These are phyloP conservation scores for Melopsittacus undulatus DNA, from an alignment of 2,797 vertebrate species.

Conservation along the genomic window DNA sequence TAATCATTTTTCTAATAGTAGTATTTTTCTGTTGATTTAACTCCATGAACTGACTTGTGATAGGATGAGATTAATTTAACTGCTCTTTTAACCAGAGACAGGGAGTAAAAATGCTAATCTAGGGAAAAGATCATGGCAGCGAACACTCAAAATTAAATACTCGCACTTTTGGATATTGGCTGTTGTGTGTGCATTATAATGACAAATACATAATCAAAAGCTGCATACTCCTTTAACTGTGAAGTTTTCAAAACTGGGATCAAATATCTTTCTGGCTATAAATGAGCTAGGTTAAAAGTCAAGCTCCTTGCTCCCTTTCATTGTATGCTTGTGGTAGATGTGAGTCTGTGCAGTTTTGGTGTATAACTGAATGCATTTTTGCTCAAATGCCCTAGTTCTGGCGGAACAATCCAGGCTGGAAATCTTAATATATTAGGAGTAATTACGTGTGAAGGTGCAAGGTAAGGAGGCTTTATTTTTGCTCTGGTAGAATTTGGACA, in stretches of 20 bases:
- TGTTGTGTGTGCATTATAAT: neutral
- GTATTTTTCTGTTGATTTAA: neutral
- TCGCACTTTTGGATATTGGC: neutral
- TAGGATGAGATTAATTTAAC: neutral
- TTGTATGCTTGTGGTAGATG: neutral
- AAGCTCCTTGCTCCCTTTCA: neutral
- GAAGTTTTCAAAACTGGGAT: neutral
- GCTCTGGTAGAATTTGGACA: fast-evolving
- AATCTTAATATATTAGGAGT: neutral
- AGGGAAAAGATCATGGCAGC: neutral
- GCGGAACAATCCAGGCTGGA: neutral
- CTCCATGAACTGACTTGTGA: neutral
- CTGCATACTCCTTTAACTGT: neutral
- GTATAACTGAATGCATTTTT: neutral
- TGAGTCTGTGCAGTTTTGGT: neutral
- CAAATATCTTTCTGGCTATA: neutral
- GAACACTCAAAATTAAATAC: neutral
- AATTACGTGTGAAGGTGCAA: neutral
- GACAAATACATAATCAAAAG: neutral
- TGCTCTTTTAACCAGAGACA: neutral
- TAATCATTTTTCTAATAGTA: neutral
- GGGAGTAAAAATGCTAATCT: neutral
- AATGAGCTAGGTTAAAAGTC: neutral
- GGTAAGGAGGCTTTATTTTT: neutral
- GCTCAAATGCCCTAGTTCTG: neutral